These are phyloP conservation scores for Pogona vitticeps DNA, from an alignment of 2,113 vertebrate species.

Conservation along the genomic window DNA sequence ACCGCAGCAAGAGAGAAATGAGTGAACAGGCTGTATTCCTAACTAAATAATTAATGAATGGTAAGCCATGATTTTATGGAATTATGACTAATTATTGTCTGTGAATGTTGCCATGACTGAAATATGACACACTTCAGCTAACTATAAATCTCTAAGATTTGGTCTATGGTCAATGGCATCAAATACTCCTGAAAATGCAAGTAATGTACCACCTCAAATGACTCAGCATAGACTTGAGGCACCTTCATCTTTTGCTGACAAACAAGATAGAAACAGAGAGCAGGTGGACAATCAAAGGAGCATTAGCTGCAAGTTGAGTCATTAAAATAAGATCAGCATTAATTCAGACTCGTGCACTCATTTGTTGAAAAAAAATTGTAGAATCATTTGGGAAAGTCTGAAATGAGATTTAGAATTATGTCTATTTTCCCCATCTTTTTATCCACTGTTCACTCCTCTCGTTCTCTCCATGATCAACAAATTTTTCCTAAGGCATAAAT, in stretches of 20 bases:
- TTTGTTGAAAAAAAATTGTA: background rate
- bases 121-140: background rate
- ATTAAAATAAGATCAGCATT: background rate
- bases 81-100: background rate
- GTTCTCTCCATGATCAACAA: background rate
- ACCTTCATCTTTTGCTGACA: background rate
- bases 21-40: too few species aligned
- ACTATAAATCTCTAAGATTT: background rate
- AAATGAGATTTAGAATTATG: background rate
- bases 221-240: background rate
- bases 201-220: slow-evolving; percentile 9
- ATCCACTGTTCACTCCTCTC: background rate
- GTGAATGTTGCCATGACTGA: background rate
- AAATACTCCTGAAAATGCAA: background rate
- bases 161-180: background rate
- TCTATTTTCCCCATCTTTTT: background rate
- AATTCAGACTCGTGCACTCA: background rate
- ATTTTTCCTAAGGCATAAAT: background rate
- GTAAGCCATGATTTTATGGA: background rate
- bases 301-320: slow-evolving; percentile 6
- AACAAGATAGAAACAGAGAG: background rate
- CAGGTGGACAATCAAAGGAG: background rate
- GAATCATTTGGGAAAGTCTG: background rate
- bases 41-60: too few species aligned
- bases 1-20: too few species aligned